Conservation (phyloP, 2,888 invertebrate species). For the Tribolium freemani region DNA sequence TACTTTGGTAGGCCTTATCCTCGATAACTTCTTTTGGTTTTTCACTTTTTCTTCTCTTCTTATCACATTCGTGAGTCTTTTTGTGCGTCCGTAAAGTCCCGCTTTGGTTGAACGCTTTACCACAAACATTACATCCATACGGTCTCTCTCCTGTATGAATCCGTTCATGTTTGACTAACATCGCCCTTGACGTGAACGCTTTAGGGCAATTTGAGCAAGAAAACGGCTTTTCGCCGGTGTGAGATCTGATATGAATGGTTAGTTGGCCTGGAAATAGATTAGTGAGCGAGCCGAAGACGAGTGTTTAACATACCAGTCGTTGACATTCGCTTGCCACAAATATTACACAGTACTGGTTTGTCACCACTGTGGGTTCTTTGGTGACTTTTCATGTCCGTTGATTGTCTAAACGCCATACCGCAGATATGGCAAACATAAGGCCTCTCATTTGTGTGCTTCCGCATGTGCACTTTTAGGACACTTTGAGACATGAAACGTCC, state of each 20-base stretch:
- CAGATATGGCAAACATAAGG: constrained; percentile 63
- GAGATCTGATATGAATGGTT: constrained; percentile 59
- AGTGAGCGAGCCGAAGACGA: not conserved
- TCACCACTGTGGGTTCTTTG: constrained; percentile 69
- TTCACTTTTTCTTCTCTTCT: constrained; percentile 25
- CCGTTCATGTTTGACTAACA: constrained; percentile 58
- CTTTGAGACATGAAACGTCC: constrained; percentile 56
- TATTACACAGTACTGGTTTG: constrained; percentile 68
- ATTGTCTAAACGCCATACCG: constrained; percentile 65
- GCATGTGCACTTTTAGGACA: constrained; percentile 56
- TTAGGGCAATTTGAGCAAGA: constrained; percentile 57
- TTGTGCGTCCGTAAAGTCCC: constrained; percentile 60
- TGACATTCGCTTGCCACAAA: constrained; percentile 63
- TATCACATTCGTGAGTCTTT: constrained; percentile 50
- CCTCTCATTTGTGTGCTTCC: constrained; percentile 59
- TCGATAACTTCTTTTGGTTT: not conserved
- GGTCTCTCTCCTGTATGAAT: constrained; percentile 64
- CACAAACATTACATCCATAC: constrained; percentile 61
- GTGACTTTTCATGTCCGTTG: constrained; percentile 65
- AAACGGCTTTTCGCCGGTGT: constrained; percentile 63
- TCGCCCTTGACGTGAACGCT: constrained; percentile 59
- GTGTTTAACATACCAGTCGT: constrained; percentile 57
- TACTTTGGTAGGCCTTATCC: not conserved
- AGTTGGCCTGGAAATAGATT: constrained; percentile 53
- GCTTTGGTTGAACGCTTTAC: constrained; percentile 60